Base-by-base conservation (phyloP, 1,140 invertebrate species). In the Muscidifurax raptorellus region DNA sequence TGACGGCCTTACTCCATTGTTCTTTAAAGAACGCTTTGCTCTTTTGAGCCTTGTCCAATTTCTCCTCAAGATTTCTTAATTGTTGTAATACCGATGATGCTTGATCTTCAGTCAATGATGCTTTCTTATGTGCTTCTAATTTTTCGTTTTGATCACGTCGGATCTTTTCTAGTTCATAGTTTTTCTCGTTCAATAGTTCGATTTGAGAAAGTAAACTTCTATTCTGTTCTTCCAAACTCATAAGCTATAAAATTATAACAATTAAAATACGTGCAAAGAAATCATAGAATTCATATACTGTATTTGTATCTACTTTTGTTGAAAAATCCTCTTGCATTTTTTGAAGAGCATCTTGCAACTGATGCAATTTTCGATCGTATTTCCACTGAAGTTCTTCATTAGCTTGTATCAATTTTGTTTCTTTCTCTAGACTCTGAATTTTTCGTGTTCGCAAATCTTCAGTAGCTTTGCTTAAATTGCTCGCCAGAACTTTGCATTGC, bases 11-110 rank as follows among this genome's bases (percentile, higher is more conserved):
- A 3, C 90, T 91, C 94, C 94, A 95, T 87, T 95, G 92, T 89
- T 95, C 94, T 90, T 95, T 95, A 87, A 95, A 95, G 90, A 94
- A 95, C 52, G 91, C 86, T 90, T 94, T 94, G 52, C 93, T 94
- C 64, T 94, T 93, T 44, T 93, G 88, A 5, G 93, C 91, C 36
- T 89, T 92, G 71, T 93, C 90, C 59, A 95, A 88, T 89, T 95
- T 95, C 89, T 95, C 92, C 86, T 95, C 94, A n/a, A 95, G 87
- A 76, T 88, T 91, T 84, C 94, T 93, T 88, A 95, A 83, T 77
- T 81, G 71, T 79, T 93, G 90, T 25, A 94, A 82, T 6, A 94
- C 89, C 28, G 87, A 90, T 3, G 90, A 86, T 7, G 93, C 93
- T 89, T 94, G 93, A 85, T 94, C 90, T 71, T 92, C 91, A 0